phyloP scores from a whole-genome alignment of 2,888 invertebrate species.

The Leucoma salicis region DNA sequence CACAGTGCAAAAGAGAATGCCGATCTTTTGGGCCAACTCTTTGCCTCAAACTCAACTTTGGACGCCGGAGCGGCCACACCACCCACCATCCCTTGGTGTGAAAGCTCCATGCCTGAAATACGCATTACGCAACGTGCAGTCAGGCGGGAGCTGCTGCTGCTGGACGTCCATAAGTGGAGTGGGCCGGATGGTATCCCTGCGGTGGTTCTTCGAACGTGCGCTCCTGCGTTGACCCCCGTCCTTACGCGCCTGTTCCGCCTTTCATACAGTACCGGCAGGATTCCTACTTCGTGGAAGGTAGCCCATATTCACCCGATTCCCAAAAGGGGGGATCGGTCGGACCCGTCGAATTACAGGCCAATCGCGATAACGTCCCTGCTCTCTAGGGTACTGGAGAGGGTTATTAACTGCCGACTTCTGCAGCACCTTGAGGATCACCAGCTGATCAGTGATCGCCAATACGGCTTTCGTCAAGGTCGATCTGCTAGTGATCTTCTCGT shows the following conservation, averaged over 20 bases:
- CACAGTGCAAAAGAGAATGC: neutral
- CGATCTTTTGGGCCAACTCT: neutral
- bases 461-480: no score
- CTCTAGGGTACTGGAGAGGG: constrained; percentile 10
- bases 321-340: neutral
- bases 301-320: neutral
- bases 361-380: constrained; percentile 2
- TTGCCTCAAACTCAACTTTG: neutral
- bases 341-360: constrained; percentile 1
- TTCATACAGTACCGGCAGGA: neutral
- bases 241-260: neutral
- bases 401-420: no score
- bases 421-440: no score
- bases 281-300: neutral
- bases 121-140: neutral
- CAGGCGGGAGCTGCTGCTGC: neutral
- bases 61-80: neutral
- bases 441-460: no score
- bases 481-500: no score
- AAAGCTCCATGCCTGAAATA: neutral
- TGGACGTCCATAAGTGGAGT: neutral
- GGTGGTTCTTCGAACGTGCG: neutral
- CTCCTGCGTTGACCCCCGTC: neutral
- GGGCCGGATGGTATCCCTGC: neutral
- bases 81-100: neutral